A percentile compares a stretch with the other conserved stretches of the same genome.
These are phyloP conservation scores for Takifugu bimaculatus DNA, from an alignment of 2,113 vertebrate species.

Conservation along the genomic window DNA sequence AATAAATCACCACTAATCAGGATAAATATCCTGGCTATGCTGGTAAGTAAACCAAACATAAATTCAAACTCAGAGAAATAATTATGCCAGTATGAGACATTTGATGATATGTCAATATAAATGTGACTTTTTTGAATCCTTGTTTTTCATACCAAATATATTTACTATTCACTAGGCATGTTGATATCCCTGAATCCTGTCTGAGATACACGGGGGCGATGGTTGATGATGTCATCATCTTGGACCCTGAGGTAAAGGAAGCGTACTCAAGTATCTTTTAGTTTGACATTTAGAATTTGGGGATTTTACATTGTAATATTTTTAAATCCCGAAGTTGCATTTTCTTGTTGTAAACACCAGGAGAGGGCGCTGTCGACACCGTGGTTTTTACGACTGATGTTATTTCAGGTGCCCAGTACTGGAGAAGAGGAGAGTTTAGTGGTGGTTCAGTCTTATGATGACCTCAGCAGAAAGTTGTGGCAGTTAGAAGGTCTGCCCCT, in stretches of 20 bases:
- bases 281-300: background rate
- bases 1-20: too few species aligned
- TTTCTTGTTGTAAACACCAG: too few species aligned
- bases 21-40: too few species aligned
- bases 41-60: too few species aligned
- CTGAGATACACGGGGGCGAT: conserved; percentile 79
- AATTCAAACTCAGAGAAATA: too few species aligned
- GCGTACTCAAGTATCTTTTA: background rate
- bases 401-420: conserved; percentile 59
- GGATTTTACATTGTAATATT: background rate
- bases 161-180: conserved; percentile 66
- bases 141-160: background rate
- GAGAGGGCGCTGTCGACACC: too few species aligned
- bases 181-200: conserved; percentile 79
- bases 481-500: conserved; percentile 83
- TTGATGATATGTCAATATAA: background rate
- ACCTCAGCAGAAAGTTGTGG: conserved; percentile 92
- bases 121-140: background rate
- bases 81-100: background rate
- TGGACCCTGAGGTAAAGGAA: conserved; percentile 75
- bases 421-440: conserved; percentile 86
- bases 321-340: too few species aligned
- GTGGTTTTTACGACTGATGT: background rate
- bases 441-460: conserved; percentile 83
- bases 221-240: conserved; percentile 82